Evolutionary conservation across 2,113 vertebrate genomes (phyloP).

Genomic region (Leptosomus discolor): DNA sequence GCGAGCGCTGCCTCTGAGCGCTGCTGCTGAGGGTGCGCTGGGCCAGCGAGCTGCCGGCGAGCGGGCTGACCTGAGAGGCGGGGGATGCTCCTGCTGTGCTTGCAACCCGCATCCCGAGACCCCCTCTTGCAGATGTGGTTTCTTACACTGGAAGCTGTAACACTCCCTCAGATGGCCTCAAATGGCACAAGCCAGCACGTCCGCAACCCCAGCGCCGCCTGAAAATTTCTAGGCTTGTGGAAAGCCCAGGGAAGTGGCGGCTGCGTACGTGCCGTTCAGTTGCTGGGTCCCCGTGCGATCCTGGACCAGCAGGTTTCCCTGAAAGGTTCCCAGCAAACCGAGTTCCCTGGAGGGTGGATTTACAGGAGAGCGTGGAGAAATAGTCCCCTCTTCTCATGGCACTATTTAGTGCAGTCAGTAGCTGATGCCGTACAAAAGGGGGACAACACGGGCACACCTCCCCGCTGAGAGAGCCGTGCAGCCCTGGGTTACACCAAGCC

Average conservation of each 20-base stretch:
- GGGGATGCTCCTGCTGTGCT: background rate
- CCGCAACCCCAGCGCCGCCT: background rate
- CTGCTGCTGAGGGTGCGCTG: no score
- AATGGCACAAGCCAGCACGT: no score
- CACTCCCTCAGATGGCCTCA: background rate
- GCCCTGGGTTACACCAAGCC: background rate
- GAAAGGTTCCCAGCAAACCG: background rate
- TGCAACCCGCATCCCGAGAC: background rate
- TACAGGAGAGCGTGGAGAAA: background rate
- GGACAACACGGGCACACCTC: background rate
- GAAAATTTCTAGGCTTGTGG: background rate
- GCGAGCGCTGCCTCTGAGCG: no score
- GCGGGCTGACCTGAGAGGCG: no score
- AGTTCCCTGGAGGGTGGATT: background rate
- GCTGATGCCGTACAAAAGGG: background rate
- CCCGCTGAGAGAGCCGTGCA: no score
- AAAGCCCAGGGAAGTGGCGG: background rate
- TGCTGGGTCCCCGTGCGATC: background rate
- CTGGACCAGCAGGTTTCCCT: background rate
- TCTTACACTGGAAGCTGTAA: rapidly evolving
- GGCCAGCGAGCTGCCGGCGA: no score
- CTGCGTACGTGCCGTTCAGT: background rate
- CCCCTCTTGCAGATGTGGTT: background rate
- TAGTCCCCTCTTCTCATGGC: no score
- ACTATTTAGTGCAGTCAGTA: background rate